Base-by-base conservation (phyloP, 2,113 vertebrate genomes). In the Puma concolor region DNA sequence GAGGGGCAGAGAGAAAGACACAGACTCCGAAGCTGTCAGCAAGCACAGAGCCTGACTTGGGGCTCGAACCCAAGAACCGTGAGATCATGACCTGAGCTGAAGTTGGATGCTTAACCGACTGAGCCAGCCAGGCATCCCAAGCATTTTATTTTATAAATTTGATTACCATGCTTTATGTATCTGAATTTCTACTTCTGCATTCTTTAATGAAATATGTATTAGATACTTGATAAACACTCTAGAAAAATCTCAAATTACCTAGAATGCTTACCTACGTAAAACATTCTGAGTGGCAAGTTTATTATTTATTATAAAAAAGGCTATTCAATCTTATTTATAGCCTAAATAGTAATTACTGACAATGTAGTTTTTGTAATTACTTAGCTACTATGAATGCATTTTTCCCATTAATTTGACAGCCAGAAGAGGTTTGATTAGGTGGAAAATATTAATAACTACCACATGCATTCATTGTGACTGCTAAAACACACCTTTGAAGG, bases 241-340 rank as follows among this genome's bases (percentile, higher is more conserved):
- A 97, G 63, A 96, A 97, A 97, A 95, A 92, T 88, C 36, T 97
- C 71, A 77, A 97, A 52, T 66, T 97, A 96, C 33, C 36, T 92
- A 93, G 50, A 87, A 96, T 93, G 41, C 44, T 96, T 95, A 86
- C 48, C n/a, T 81, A 98, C 52, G 67, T 89, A 97, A 97, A 91
- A 97, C 9, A 95, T 67, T 86, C 17, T 64, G 48, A 17, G 95
- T 63, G 23, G 17, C 80, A 87, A 85, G 38, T 91, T 94, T 84
- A 92, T 79, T 82, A 88, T 60, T 97, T 69, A 87, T 69, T 88
- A 92, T 88, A 90, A 91, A 90, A 83, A 76, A 84, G 25, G 84
- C 38, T 77, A 88, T 29, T 94, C 36, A 48, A 95, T 54, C 44
- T 95, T 97, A 96, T 85, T 91, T 87, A 79, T 11, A 72, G 79